These are phyloP conservation scores for Ennomos erosarius DNA, from an alignment of 2,888 invertebrate genomes.

Conservation along the genomic window DNA sequence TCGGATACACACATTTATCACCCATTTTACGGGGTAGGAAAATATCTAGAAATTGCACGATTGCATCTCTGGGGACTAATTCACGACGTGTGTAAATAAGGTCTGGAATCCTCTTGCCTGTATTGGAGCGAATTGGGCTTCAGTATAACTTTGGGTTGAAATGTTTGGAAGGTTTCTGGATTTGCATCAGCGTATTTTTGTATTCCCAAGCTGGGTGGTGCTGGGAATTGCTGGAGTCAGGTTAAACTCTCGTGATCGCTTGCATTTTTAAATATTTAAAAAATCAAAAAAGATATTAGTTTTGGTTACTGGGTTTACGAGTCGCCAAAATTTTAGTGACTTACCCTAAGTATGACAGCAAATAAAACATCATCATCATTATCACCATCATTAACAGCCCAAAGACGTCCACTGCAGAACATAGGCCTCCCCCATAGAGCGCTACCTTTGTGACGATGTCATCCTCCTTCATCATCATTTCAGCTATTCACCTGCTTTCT, in stretches of 20 bases:
- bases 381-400: no score
- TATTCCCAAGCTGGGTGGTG: slow-evolving; percentile 1
- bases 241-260: slow-evolving; percentile 16
- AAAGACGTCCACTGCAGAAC: no score
- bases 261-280: slow-evolving; percentile 7
- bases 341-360: no score
- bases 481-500: no score
- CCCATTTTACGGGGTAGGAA: slow-evolving; percentile 35
- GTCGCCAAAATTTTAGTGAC: no score
- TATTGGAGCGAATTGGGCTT: slow-evolving; percentile 15
- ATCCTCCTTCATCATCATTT: no score
- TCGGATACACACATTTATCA: slow-evolving; percentile 39
- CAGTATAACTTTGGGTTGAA: slow-evolving; percentile 7
- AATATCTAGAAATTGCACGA: slow-evolving; percentile 38
- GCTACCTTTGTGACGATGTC: no score
- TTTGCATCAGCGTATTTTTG: slow-evolving; percentile 7
- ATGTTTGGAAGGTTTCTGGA: slow-evolving; percentile 1
- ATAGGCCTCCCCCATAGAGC: no score
- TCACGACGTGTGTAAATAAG: slow-evolving; percentile 34
- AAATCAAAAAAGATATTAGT: no score
- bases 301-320: neutral
- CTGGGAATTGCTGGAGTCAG: slow-evolving; percentile 9
- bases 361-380: no score
- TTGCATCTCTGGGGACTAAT: slow-evolving; percentile 41
- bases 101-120: slow-evolving; percentile 11